Evolutionary conservation across 1,140 invertebrate species (phyloP).

Genomic region (Caenorhabditis briggsae): DNA sequence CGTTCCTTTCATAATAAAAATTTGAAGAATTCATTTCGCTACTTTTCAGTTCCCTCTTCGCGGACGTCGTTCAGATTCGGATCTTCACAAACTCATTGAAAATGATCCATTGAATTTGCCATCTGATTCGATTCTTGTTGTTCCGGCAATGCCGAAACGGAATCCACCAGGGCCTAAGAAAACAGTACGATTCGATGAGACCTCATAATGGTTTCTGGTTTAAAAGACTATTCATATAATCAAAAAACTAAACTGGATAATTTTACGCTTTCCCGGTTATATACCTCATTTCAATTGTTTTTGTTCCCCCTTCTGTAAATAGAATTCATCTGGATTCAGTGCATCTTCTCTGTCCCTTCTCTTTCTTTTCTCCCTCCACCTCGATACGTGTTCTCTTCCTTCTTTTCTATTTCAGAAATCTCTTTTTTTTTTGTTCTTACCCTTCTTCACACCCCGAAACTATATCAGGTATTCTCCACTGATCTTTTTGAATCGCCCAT

Average conservation of each 20-base stretch:
- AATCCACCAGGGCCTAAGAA: slow-evolving; percentile 7
- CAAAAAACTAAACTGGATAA: slow-evolving; percentile 31
- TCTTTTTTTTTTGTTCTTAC: neutral
- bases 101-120: slow-evolving; percentile 30
- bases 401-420: neutral
- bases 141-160: slow-evolving; percentile 1
- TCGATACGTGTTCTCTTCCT: slow-evolving; percentile 31
- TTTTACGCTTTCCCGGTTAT: neutral
- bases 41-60: slow-evolving; percentile 38
- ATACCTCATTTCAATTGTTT: neutral
- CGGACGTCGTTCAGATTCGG: slow-evolving; percentile 20
- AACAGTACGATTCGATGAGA: slow-evolving; percentile 34
- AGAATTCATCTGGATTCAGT: neutral
- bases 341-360: neutral
- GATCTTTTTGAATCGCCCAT: slow-evolving; percentile 46
- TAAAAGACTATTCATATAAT: neutral
- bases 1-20: neutral
- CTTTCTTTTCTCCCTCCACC: neutral
- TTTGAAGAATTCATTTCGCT: neutral
- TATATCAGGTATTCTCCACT: slow-evolving; percentile 23
- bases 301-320: neutral
- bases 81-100: slow-evolving; percentile 55
- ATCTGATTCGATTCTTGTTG: slow-evolving; percentile 3
- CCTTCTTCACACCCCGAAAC: slow-evolving; percentile 1
- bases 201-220: neutral